Conservation (phyloP, 2,113 vertebrate genomes). For the Vicugna pacos region DNA sequence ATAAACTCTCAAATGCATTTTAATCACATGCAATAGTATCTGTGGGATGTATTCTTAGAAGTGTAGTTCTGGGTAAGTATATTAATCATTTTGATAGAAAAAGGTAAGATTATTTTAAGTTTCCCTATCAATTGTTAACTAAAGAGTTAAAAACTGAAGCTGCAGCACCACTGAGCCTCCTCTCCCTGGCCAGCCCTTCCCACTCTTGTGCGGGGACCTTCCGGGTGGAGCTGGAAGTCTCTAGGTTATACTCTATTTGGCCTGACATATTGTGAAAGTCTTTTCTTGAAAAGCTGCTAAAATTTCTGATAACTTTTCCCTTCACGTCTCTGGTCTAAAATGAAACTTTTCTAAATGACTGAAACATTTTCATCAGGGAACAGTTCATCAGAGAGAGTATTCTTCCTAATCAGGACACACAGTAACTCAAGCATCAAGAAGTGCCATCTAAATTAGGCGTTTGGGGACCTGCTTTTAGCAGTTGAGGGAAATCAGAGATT, state of each 20-base stretch:
- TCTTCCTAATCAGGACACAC: neutral
- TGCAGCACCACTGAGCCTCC: neutral
- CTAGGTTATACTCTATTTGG: neutral
- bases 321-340: neutral
- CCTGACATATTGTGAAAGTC: neutral
- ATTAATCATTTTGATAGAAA: neutral
- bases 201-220: neutral
- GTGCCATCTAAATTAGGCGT: constrained; percentile 66
- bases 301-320: neutral
- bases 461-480: constrained; percentile 61
- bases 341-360: constrained; percentile 38
- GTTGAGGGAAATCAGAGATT: constrained; percentile 60
- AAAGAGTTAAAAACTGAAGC: neutral
- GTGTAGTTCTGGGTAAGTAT: neutral
- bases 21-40: neutral
- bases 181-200: neutral
- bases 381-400: constrained; percentile 38
- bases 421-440: constrained; percentile 62
- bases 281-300: neutral
- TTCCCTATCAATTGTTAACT: neutral
- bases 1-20: neutral
- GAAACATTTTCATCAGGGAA: constrained; percentile 52
- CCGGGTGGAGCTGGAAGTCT: neutral
- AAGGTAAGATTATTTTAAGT: neutral
- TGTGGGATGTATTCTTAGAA: neutral